Base-by-base conservation (phyloP, 1,140 invertebrate species). In the Phortica variegata region DNA sequence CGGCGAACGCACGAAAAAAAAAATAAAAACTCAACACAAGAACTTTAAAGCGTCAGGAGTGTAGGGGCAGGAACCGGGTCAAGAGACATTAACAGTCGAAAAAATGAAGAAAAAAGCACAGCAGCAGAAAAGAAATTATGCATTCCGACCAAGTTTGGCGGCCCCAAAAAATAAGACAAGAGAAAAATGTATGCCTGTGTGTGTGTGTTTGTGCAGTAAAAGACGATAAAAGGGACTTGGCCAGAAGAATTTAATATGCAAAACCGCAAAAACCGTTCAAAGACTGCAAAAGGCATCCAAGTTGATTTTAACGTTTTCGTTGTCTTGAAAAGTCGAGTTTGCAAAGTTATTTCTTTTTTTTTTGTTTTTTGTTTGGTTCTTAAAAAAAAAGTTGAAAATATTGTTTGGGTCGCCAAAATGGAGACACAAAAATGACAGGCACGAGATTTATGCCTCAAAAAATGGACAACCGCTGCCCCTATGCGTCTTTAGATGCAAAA, bases 381-480 rank as follows among this genome's bases (percentile, higher is more conserved):
- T 37, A 47, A 47, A 39, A 58, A 65, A 54, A 65, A 68, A 63
- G 68, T 68, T 68, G 63, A 48, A 63, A 68, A 68, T 69, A 68
- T 68, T 68, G 60, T 68, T 68, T 68, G 65, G 65, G 65, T 68
- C 63, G 65, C 69, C 68, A 72, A 71, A 72, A 71, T 71, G 68
- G 62, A 68, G 68, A 69, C 68, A 68, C 68, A 71, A 71, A 71
- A 71, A 72, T 71, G 63, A 72, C 68, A 68, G 62, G 54, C 53
- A 57, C 53, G 60, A 71, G 68, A 71, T 71, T 71, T 71, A 71
- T 71, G 68, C 56, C 56, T 47, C 68, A 51, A 58, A 58, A 58
- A 54, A 68, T 45, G 47, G 58, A 37, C 33, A 34, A 23, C 18
- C 23, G 5, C 23, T 6, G 23, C 5, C 23, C 10, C 23, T 6